A percentile compares a stretch with the other conserved stretches of the same genome.
Evolutionary conservation across 1,140 invertebrate species (phyloP).

Genomic region (Melitaea cinxia): DNA sequence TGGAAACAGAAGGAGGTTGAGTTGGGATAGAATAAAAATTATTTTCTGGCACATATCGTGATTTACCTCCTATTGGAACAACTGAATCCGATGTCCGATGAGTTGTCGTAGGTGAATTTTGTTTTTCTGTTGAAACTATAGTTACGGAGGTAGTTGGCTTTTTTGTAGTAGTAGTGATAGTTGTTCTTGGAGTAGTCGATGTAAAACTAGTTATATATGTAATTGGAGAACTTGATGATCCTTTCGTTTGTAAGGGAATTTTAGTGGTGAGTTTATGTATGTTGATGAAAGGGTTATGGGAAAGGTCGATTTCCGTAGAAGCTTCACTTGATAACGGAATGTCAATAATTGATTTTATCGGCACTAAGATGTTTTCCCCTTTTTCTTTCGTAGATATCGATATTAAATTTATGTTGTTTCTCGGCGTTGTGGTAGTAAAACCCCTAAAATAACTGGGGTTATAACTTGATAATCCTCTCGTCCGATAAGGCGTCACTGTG

Average conservation of each 20-base stretch:
- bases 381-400: too few species aligned
- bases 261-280: background rate
- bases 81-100: background rate
- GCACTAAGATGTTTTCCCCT: too few species aligned
- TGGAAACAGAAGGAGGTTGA: background rate
- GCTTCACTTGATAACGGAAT: too few species aligned
- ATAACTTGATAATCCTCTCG: background rate
- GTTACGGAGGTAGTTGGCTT: background rate
- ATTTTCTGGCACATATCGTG: slow-evolving; percentile 3
- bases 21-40: background rate
- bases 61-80: slow-evolving; percentile 5
- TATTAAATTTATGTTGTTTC: too few species aligned
- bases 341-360: too few species aligned
- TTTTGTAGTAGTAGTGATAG: background rate
- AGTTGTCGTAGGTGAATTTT: background rate
- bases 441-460: background rate
- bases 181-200: background rate
- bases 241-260: background rate
- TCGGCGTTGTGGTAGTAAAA: background rate
- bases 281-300: background rate
- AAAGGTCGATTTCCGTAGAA: background rate
- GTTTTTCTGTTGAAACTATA: background rate
- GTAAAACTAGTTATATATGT: background rate
- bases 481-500: background rate
- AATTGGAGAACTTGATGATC: background rate